phyloP scores from a whole-genome alignment of 1,140 invertebrate genomes.

The Eufriesea mexicana region DNA sequence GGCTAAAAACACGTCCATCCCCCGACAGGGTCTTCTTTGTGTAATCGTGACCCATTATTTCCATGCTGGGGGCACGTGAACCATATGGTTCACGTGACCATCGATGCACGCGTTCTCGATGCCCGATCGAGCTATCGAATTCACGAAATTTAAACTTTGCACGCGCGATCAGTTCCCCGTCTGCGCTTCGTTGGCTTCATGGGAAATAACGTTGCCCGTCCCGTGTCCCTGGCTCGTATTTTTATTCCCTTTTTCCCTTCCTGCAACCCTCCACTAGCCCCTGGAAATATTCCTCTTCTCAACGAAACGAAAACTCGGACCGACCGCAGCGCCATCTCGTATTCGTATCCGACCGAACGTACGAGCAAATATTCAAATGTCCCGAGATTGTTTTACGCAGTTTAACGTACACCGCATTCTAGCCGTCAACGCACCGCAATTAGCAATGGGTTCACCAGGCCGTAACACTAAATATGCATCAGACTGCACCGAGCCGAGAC shows the following conservation, averaged over 20 bases:
- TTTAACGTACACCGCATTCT: conserved; percentile 15
- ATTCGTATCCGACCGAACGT: neutral
- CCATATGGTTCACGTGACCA: conserved; percentile 75
- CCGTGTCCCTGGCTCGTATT: neutral
- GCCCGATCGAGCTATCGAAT: conserved; percentile 72
- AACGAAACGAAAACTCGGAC: neutral
- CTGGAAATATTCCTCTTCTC: neutral
- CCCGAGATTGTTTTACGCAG: conserved; percentile 18
- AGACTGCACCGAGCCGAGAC: neutral
- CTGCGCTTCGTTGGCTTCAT: conserved; percentile 69
- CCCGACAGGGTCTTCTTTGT: conserved; percentile 71
- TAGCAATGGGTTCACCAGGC: conserved; percentile 29
- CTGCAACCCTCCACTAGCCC: neutral
- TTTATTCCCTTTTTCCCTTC: neutral
- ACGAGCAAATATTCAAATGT: conserved; percentile 24
- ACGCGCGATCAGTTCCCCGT: conserved; percentile 68
- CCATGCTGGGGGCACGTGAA: conserved; percentile 79
- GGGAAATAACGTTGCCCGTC: conserved; percentile 64
- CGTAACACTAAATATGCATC: conserved; percentile 41
- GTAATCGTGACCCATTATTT: conserved; percentile 78
- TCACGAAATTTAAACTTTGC: conserved; percentile 77
- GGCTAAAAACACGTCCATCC: conserved; percentile 20
- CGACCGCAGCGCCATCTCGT: neutral
- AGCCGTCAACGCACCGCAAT: conserved; percentile 21
- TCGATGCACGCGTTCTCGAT: conserved; percentile 55